Conservation (phyloP, 2,888 invertebrate genomes). For the Sinohyriopsis cumingii region DNA sequence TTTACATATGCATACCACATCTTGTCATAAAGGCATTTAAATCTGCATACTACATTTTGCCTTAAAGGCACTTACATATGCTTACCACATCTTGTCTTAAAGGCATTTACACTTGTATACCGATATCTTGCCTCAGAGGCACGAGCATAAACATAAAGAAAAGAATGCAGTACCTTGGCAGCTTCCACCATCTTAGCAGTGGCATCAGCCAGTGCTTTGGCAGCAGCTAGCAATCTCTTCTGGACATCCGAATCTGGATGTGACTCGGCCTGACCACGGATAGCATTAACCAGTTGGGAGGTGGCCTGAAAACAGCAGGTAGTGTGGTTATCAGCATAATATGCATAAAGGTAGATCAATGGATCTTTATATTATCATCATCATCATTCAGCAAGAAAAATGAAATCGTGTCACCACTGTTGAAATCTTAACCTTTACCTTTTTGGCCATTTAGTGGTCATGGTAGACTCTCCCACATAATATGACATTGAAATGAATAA, state of each 20-base stretch:
- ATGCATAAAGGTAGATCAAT: no score
- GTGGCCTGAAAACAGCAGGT: slow-evolving; percentile 78
- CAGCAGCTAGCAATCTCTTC: slow-evolving; percentile 91
- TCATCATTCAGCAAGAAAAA: neutral
- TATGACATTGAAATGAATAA: no score
- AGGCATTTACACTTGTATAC: neutral
- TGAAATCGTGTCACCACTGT: neutral
- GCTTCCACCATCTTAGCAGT: slow-evolving; percentile 98
- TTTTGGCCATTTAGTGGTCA: no score
- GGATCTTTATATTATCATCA: neutral
- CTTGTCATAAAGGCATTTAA: no score
- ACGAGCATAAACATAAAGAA: neutral
- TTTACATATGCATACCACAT: no score
- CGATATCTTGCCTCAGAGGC: neutral
- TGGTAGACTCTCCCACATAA: neutral
- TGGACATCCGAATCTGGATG: slow-evolving; percentile 92
- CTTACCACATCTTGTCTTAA: no score
- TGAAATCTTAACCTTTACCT: neutral
- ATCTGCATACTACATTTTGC: no score
- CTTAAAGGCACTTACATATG: no score
- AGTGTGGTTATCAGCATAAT: no score
- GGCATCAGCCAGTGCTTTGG: slow-evolving; percentile 93
- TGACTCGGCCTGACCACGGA: slow-evolving; percentile 93
- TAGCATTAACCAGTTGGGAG: slow-evolving; percentile 92
- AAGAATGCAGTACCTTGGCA: slow-evolving; percentile 77